Evolutionary conservation across 23 tunicate species (phyloP).

Genomic region (Clavelina lepadiformis): DNA sequence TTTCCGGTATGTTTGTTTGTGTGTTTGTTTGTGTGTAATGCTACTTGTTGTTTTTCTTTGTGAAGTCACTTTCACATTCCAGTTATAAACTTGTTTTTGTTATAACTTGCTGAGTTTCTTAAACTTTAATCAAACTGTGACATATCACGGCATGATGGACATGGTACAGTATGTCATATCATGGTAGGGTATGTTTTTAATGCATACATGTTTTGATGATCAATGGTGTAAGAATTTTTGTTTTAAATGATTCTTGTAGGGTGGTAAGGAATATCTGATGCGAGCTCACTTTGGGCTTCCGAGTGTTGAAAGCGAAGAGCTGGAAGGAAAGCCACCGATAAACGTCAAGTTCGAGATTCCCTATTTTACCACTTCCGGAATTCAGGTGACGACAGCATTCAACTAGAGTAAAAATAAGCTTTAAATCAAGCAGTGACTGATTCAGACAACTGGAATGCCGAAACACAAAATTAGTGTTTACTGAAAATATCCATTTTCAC

Average conservation of each 20-base stretch:
- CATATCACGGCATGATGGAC: no score
- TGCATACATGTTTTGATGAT: no score
- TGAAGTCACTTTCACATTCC: no score
- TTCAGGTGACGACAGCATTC: constrained; percentile 42
- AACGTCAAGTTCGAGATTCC: constrained; percentile 95
- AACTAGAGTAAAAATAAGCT: background rate
- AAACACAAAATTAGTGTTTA: background rate
- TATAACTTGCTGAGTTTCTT: no score
- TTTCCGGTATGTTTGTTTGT: constrained; percentile 64
- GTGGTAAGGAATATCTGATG: constrained; percentile 97
- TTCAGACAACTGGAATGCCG: no score
- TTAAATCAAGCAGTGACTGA: background rate
- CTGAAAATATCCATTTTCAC: constrained; percentile 1
- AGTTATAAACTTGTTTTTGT: no score
- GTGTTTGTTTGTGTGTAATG: no score
- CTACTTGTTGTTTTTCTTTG: no score
- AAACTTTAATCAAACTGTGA: no score
- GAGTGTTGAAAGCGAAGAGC: constrained; percentile 92
- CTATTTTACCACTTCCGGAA: constrained; percentile 88
- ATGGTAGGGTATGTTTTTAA: no score
- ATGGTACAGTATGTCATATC: no score
- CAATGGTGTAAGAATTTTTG: no score
- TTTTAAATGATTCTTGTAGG: constrained; percentile 55
- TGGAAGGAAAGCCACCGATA: constrained; percentile 97
- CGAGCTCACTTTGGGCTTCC: constrained; percentile 96